Percentiles rank a stretch among this genome's conserved stretches.
These are phyloP conservation scores for Sebastolobus altivelis DNA, from an alignment of 2,797 vertebrate species.

Conservation along the genomic window DNA sequence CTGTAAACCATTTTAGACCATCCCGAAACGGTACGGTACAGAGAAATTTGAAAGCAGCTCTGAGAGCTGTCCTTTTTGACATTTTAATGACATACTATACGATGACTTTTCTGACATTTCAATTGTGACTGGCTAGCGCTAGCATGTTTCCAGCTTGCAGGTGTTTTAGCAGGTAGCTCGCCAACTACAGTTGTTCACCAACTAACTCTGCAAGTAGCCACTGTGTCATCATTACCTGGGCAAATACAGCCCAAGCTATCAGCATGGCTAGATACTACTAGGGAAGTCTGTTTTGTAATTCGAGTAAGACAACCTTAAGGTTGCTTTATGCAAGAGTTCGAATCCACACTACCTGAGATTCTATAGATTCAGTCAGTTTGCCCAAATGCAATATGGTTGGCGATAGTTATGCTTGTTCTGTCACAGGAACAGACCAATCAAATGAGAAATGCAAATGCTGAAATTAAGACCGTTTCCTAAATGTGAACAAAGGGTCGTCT, in stretches of 20 bases:
- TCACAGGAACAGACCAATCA: constrained; percentile 6
- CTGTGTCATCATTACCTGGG: background rate
- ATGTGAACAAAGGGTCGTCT: constrained; percentile 50
- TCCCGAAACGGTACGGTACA: background rate
- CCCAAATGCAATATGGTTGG: background rate
- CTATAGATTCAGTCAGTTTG: background rate
- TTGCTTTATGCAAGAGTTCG: too few species aligned
- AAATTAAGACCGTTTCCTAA: background rate
- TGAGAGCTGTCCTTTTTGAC: background rate
- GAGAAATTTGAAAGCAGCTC: background rate
- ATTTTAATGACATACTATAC: background rate
- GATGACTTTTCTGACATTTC: background rate
- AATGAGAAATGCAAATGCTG: background rate
- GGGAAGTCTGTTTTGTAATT: background rate
- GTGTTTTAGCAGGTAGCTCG: background rate
- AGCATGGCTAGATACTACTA: background rate
- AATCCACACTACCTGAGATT: background rate
- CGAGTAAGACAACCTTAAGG: background rate
- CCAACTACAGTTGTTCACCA: background rate
- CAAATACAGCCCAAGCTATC: background rate
- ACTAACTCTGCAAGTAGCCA: background rate
- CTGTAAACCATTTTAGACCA: background rate
- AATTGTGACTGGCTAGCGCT: background rate
- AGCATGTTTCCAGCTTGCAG: background rate
- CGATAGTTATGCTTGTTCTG: background rate